Percentiles rank a stretch among this genome's conserved stretches.
These are phyloP conservation scores for Dryobota labecula DNA, from an alignment of 2,888 invertebrate species.

Conservation along the genomic window DNA sequence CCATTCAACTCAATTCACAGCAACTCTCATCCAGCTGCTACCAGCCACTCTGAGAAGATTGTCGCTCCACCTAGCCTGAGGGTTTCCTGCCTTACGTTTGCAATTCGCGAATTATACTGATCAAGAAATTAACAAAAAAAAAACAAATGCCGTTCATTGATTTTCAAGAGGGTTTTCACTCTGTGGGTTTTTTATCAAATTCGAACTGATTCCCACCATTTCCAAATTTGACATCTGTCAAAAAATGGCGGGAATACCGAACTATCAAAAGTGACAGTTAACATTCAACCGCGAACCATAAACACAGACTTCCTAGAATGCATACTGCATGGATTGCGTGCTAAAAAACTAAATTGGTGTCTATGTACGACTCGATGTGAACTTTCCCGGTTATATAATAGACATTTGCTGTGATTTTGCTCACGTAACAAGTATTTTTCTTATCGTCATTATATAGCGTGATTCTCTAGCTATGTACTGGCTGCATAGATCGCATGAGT, in stretches of 20 bases:
- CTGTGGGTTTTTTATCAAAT: background rate
- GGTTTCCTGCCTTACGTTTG: background rate
- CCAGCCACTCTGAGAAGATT: too few relatives aligned
- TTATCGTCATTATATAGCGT: conserved; percentile 21
- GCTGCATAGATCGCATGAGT: conserved; percentile 33
- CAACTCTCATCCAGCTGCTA: background rate
- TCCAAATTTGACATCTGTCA: conserved; percentile 15
- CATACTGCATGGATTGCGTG: conserved; percentile 37
- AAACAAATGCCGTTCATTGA: background rate
- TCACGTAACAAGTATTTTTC: conserved; percentile 48
- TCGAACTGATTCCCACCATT: background rate
- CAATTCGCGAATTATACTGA: background rate
- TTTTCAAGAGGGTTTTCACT: background rate
- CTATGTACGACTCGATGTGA: conserved; percentile 44
- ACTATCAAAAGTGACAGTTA: conserved; percentile 27
- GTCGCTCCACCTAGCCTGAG: background rate
- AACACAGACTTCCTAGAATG: conserved; percentile 46
- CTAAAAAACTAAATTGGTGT: conserved; percentile 41
- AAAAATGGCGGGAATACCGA: conserved; percentile 38
- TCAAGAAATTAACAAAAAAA: background rate
- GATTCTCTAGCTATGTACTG: conserved; percentile 26
- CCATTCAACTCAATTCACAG: too few relatives aligned
- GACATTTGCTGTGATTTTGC: conserved; percentile 36
- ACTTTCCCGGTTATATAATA: conserved; percentile 55
- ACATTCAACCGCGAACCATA: conserved; percentile 36